Evolutionary conservation across 2,797 vertebrate genomes (phyloP).

Genomic region (Melanotaenia pygmaea): DNA sequence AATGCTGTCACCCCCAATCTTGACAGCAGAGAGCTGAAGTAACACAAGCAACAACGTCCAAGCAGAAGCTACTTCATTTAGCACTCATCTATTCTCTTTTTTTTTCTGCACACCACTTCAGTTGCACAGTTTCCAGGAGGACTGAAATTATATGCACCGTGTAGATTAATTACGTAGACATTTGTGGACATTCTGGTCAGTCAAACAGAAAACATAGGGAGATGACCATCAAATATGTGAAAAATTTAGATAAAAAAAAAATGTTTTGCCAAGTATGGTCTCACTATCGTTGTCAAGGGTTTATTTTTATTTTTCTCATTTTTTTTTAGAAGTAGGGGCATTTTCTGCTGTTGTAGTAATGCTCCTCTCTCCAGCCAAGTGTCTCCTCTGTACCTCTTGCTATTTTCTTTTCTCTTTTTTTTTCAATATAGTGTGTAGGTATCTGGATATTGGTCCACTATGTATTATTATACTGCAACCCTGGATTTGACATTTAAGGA

Average conservation of each 20-base stretch:
- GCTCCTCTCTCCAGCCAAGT: background rate
- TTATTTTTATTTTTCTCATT: background rate
- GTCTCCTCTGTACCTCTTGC: background rate
- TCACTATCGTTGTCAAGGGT: background rate
- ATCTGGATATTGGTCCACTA: background rate
- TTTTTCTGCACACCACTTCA: background rate
- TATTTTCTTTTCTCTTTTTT: background rate
- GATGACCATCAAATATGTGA: background rate
- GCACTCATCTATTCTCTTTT: background rate
- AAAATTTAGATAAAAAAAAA: background rate
- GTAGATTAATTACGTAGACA: background rate
- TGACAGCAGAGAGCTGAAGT: background rate
- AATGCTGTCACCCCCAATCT: background rate
- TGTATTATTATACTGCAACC: background rate
- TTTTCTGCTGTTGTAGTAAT: background rate
- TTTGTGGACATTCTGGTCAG: background rate
- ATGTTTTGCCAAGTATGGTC: background rate
- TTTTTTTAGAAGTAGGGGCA: background rate
- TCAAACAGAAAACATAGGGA: background rate
- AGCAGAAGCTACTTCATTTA: background rate
- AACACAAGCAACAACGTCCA: background rate
- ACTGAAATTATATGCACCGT: background rate
- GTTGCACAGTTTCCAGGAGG: background rate
- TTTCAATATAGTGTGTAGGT: background rate
- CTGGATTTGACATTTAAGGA: constrained; percentile 1